Conservation (phyloP, 2,113 vertebrate species). For the Tympanuchus pallidicinctus region DNA sequence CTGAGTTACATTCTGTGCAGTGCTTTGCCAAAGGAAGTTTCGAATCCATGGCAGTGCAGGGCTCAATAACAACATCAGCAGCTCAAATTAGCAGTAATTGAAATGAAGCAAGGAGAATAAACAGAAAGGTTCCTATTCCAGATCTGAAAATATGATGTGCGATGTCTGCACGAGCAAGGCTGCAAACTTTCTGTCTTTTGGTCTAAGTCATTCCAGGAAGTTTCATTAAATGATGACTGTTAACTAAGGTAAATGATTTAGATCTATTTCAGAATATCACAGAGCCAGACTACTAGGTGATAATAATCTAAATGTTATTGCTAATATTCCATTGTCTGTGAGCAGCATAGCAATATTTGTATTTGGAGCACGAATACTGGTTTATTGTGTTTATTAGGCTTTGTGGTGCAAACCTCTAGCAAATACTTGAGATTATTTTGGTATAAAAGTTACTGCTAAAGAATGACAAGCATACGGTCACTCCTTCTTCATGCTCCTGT, state of each 20-base stretch:
- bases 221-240: background rate
- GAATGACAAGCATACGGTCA: background rate
- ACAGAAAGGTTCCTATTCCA: conserved; percentile 1
- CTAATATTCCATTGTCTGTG: background rate
- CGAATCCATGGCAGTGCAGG: background rate
- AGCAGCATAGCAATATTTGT: background rate
- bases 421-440: background rate
- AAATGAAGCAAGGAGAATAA: background rate
- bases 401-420: background rate
- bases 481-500: background rate
- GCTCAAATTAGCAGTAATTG: conserved; percentile 1
- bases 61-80: background rate
- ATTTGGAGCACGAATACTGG: background rate
- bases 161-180: background rate
- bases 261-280: background rate
- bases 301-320: background rate
- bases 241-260: background rate
- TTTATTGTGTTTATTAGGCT: background rate
- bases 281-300: background rate
- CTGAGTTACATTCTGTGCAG: background rate
- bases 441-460: background rate
- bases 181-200: background rate
- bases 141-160: background rate
- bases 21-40: background rate
- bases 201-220: background rate